Conservation (phyloP, 1,140 invertebrate species). For the Macrostomum lignano region DNA sequence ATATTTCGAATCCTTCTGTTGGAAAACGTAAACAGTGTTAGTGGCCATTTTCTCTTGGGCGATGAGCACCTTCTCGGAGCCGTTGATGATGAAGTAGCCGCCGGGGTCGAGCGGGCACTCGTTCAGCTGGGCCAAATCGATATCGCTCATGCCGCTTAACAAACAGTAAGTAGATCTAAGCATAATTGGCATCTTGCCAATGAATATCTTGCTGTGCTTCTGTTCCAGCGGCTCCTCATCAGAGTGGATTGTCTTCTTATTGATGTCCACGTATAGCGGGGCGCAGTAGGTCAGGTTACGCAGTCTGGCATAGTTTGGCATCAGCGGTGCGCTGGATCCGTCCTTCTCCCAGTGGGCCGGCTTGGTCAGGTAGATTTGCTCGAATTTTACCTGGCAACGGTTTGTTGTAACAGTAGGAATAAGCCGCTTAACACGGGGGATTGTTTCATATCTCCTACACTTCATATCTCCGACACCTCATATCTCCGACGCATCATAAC, state of each 20-base stretch:
- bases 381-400: constrained; percentile 68
- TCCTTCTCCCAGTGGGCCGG: constrained; percentile 99
- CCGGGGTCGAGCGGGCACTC: constrained; percentile 89
- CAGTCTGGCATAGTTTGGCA: constrained; percentile 79
- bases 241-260: constrained; percentile 56
- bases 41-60: constrained; percentile 99
- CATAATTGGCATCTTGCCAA: constrained; percentile 98
- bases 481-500: neutral
- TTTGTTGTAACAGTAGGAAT: constrained; percentile 4
- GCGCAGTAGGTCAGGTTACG: constrained; percentile 47
- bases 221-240: constrained; percentile 65
- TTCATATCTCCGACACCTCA: no score
- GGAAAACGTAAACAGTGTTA: constrained; percentile 82
- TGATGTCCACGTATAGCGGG: constrained; percentile 87
- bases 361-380: constrained; percentile 91
- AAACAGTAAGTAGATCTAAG: constrained; percentile 79
- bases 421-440: no score
- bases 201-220: constrained; percentile 86
- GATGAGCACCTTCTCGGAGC: constrained; percentile 43
- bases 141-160: constrained; percentile 63
- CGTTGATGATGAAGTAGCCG: constrained; percentile 29
- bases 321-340: constrained; percentile 85
- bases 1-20: constrained; percentile 77
- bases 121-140: constrained; percentile 89
- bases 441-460: no score